Conservation (phyloP, 35 echinoderm and acorn worm species). For the Apostichopus parvimensis region DNA sequence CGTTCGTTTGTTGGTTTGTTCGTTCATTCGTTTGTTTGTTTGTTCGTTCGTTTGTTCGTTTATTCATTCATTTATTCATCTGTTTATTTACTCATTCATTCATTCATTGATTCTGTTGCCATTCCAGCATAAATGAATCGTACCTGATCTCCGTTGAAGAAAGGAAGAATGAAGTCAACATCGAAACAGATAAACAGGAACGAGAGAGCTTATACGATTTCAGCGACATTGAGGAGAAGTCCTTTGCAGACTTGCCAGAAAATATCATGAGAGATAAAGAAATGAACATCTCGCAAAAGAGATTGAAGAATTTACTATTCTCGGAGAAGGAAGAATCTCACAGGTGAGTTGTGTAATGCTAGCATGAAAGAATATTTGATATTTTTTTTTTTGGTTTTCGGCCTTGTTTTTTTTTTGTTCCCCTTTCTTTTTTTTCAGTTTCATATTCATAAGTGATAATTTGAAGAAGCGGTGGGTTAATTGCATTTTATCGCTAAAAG, state of each 20-base stretch:
- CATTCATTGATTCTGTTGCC: background rate
- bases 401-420: no score
- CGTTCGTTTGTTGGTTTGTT: no score
- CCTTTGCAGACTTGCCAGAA: background rate
- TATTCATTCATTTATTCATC: no score
- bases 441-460: no score
- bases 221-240: background rate
- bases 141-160: constrained; percentile 23
- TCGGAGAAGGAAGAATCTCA: constrained; percentile 40
- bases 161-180: background rate
- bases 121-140: background rate
- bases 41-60: no score
- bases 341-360: background rate
- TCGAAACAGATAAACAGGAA: background rate
- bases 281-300: background rate
- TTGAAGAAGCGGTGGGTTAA: no score
- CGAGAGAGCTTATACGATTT: background rate
- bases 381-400: no score
- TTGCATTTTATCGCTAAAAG: no score
- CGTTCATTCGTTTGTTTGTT: no score
- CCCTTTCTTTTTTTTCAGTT: no score
- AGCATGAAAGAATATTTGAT: no score
- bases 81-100: background rate
- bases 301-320: background rate
- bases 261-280: background rate